Base-by-base conservation (phyloP, 2,797 vertebrate genomes). In the Odontamblyopus rebecca region DNA sequence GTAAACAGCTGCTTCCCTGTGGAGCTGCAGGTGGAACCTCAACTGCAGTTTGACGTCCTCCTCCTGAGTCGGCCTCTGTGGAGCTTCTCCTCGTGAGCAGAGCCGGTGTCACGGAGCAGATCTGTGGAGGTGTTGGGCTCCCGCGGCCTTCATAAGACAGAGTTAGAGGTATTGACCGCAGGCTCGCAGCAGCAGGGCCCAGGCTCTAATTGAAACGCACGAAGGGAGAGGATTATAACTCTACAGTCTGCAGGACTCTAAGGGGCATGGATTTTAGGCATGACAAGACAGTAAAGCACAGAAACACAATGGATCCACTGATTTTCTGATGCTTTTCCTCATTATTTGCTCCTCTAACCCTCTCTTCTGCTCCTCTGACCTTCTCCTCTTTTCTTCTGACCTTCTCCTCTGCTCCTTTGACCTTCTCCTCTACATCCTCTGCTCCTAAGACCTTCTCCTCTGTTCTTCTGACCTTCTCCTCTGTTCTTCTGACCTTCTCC, bases 51-150 rank as follows among this genome's bases (percentile, higher is more conserved):
- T 48, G 2, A 44, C 12, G 1, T 44, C 9, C 41, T 44, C 11
- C 41, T 44, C 15, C 1, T 48, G 44, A 8, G n/a, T 8, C 0
- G 7, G 53, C 53, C 53, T 54, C 23, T 11, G 23, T 4, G 23
- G 54, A 26, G 23, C 11, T 23, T 57, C 18, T 56, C 23, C n/a
- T 56, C 23, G 1, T 57, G 11, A n/a, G n/a, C 19, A n/a, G 44
- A 15, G 44, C 44, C 3, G 4, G 13, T 48, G 44, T 48, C 4
- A 48, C 15, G 76, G 68, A 50, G 68, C 67, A 84, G 87, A 90
- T 91, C 89, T 89, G 88, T 83, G 78, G 70, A 69, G 81, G 74
- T 84, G 59, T 83, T 72, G 82, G 61, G 71, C 74, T 75, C 80
- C 75, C 65, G 64, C 80, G 59, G 80, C 62, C 3, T 69, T 84